Conservation (phyloP, 2,113 vertebrate genomes). For the Laticauda colubrina region DNA sequence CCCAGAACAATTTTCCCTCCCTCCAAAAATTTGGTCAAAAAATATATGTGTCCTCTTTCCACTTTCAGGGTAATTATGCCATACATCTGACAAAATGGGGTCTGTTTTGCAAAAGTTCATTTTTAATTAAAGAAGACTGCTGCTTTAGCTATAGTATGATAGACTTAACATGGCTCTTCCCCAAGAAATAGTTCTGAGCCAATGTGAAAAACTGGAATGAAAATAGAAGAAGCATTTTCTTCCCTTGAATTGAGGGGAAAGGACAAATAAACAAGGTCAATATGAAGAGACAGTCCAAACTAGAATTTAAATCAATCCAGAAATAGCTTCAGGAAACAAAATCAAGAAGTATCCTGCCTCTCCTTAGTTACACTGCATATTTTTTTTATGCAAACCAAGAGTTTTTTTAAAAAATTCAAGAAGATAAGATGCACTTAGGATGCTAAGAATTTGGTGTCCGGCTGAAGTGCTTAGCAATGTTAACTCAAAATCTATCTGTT, state of each 20-base stretch:
- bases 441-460: background rate
- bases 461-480: background rate
- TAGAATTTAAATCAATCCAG: background rate
- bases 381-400: background rate
- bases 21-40: background rate
- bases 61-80: background rate
- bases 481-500: background rate
- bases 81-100: background rate
- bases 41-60: background rate
- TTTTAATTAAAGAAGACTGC: background rate
- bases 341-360: background rate
- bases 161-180: background rate
- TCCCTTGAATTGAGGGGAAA: background rate
- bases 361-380: background rate
- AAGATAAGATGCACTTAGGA: background rate
- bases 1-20: background rate
- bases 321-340: slow-evolving; percentile 11
- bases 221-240: background rate
- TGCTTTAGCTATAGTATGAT: background rate
- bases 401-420: background rate
- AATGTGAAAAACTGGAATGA: background rate
- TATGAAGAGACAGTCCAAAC: background rate
- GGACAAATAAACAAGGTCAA: background rate
- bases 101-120: background rate
- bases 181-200: background rate